Evolutionary conservation across 2,113 vertebrate species (phyloP), one percentile per base, ranked within the genome.

Genomic region (Spermophilus dauricus): DNA sequence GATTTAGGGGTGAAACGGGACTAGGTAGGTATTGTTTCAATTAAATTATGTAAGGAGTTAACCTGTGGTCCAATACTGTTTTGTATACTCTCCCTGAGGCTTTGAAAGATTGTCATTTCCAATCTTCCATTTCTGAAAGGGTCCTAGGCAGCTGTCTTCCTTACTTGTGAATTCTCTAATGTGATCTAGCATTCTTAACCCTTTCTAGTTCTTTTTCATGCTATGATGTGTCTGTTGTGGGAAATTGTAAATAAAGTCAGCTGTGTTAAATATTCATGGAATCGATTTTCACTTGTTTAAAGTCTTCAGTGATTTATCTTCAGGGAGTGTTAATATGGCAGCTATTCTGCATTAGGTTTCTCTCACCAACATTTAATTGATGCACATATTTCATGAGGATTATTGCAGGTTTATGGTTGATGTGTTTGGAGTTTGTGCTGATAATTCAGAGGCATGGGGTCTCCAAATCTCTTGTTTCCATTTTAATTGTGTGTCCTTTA

Each of bases 161-260:
- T 95, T 56, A 63, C 9, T 94, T 75, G 18, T 93, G 92, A 86
- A 70, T 91, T 70, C 37, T 37, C 37, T 34, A 58, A 24, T 61
- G 4, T 77, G 69, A 45, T 12, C 45, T 45, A 58, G 56, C 9
- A 26, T 81, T 63, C 58, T 97, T 97, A 97, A 97, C 95, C 51
- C 95, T 80, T 93, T 61, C 56, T 28, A 37, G 37, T 75, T 82
- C 89, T 70, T 85, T 93, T 93, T 77, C 48, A 12, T 93, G 82
- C 37, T 20, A 2, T 2, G 58, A 0, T 89, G 4, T 89, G 67
- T 53, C 34, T 94, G n/a, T 63, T n/a, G 1, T 28, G 82, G 89
- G 75, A 61, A 88, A 92, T 95, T 97, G 97, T 97, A 97, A 89
- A 92, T 91, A 95, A 77, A 97, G 78, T 86, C 91, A 75, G 20